Evolutionary conservation across 2,797 vertebrate genomes (phyloP), one percentile per base, ranked within the genome.

Genomic region (Psittacula derbiana): DNA sequence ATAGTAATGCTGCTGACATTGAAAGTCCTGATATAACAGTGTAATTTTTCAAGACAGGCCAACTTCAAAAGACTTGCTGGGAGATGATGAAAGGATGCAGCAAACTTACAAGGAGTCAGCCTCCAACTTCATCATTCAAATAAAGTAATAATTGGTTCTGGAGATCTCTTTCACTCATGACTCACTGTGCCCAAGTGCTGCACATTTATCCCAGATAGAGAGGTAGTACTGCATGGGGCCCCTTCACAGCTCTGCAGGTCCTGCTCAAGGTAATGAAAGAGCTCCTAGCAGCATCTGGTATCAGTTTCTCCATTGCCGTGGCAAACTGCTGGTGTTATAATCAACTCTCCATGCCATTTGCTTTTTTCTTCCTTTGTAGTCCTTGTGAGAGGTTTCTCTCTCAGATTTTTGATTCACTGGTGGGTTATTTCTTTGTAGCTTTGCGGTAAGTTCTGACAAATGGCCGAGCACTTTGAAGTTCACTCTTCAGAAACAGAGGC

Each of bases 291-390:
- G 95, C 90, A 95, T 90, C 94, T 94, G 88, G 95, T 92, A 93
- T 92, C 84, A 89, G 88, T 96, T 96, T 94, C 86, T 95, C 66
- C 79, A 94, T 75, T 76, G 76, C 92, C 8, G 24, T 88, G 92
- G 92, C 88, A 95, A 95, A 92, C 90, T 94, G 80, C 90, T 96
- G 88, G 95, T 91, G 90, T 93, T 94, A 95, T 91, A 97, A 95
- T 95, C 92, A 93, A 80, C 91, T 93, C 53, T 92, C 67, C 47
- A 76, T 91, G 86, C 74, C 86, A 85, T 95, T 96, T 92, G 70
- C 8, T 86, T 91, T 85, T 86, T 93, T 46, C 31, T 84, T 50
- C 92, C 93, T 96, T 95, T 96, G 93, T 97, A 96, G 95, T 97
- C 64, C 44, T 93, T 80, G 62, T 2, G 2, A 89, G 86, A 82